These are phyloP conservation scores for Chanos chanos DNA, from an alignment of 2,797 vertebrate genomes.

Conservation along the genomic window DNA sequence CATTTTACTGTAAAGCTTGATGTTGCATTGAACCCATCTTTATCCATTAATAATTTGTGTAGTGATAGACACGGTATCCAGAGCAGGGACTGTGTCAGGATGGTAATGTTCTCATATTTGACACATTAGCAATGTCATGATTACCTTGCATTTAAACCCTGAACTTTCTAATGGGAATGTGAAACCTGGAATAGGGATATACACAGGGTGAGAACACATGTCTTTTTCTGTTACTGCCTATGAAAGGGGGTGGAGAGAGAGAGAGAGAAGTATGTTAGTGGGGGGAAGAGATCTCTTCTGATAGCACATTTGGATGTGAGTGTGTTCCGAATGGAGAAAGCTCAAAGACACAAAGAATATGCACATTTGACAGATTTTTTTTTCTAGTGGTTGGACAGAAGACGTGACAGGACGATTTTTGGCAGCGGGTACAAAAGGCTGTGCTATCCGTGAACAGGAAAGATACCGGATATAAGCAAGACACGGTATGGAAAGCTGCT, in stretches of 20 bases:
- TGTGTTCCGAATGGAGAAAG: not conserved
- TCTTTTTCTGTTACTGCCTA: slow-evolving; percentile 25
- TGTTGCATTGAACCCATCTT: not conserved
- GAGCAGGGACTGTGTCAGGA: not conserved
- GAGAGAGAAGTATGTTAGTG: slow-evolving; percentile 11
- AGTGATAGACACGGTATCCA: too few species aligned
- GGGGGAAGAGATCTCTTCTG: not conserved
- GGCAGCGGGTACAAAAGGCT: slow-evolving; percentile 25
- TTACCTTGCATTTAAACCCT: not conserved
- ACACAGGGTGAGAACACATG: slow-evolving; percentile 21
- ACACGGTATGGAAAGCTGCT: slow-evolving; percentile 24
- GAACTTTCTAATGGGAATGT: slow-evolving; percentile 24
- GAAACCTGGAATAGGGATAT: slow-evolving; percentile 21
- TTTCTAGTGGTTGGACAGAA: slow-evolving; percentile 2
- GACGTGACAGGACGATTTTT: slow-evolving; percentile 23
- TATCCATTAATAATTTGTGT: too few species aligned
- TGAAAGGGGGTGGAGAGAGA: slow-evolving; percentile 28
- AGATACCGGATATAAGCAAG: not conserved
- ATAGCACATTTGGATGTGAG: not conserved
- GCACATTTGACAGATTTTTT: slow-evolving; percentile 4
- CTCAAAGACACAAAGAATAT: not conserved
- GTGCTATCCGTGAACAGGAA: slow-evolving; percentile 25
- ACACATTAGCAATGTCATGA: not conserved
- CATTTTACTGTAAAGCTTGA: not conserved
- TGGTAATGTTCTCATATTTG: not conserved